These are phyloP conservation scores for Acanthurus lineatus DNA, from an alignment of 2,797 vertebrate species.

Conservation along the genomic window DNA sequence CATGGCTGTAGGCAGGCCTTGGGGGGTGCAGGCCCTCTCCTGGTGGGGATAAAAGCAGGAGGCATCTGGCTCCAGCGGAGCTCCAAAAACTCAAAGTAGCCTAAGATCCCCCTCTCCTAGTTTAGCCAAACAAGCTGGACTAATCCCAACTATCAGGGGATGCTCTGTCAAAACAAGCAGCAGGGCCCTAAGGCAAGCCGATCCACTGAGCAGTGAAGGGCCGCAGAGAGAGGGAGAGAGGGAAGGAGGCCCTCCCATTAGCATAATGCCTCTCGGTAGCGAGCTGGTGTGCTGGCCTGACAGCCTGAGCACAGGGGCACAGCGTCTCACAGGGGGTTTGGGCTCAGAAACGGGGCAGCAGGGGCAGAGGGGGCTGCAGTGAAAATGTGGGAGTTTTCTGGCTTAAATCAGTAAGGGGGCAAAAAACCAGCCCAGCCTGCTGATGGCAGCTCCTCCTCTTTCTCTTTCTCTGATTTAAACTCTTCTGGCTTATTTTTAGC, in stretches of 20 bases:
- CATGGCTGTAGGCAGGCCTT: conserved; percentile 91
- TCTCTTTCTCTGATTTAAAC: conserved; percentile 59
- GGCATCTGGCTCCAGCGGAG: conserved; percentile 96
- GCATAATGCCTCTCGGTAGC: conserved; percentile 99
- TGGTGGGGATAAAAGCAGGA: conserved; percentile 95
- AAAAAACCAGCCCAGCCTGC: conserved; percentile 75
- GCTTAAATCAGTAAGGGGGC: conserved; percentile 87
- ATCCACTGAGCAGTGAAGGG: conserved; percentile 93
- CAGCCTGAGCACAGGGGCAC: conserved; percentile 93
- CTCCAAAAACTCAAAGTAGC: conserved; percentile 93
- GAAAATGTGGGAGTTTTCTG: conserved; percentile 85
- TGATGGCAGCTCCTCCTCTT: conserved; percentile 75
- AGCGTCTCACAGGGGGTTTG: conserved; percentile 90
- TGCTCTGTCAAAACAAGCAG: conserved; percentile 99
- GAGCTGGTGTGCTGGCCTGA: conserved; percentile 95
- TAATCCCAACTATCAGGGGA: conserved; percentile 99
- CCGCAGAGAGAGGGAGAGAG: conserved; percentile 80
- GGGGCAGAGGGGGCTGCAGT: conserved; percentile 90
- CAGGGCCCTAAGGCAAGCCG: conserved; percentile 98
- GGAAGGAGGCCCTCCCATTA: conserved; percentile 88
- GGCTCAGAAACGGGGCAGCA: conserved; percentile 86
- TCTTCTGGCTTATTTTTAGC: conserved; percentile 83
- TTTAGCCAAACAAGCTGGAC: conserved; percentile 99
- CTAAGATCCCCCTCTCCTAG: conserved; percentile 91
- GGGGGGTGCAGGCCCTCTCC: conserved; percentile 87